Percentiles rank a stretch among this genome's conserved stretches.
Conservation (phyloP, 2,888 invertebrate genomes). For the Azorinus chamasolen region DNA sequence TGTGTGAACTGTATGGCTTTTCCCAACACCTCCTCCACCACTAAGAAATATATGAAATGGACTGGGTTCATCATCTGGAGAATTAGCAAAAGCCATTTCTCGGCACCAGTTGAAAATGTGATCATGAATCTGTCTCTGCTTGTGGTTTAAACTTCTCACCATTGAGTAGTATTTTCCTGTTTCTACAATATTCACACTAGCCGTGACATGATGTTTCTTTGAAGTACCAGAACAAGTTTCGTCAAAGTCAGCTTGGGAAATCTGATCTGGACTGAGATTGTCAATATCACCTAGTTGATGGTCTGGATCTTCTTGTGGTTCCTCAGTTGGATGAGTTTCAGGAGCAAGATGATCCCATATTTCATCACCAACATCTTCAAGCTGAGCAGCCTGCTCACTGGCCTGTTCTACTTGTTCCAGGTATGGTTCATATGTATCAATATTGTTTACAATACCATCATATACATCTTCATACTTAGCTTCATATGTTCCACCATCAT, state of each 20-base stretch:
- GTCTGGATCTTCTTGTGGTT: conserved; percentile 4
- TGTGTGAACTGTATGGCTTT: conserved; percentile 35
- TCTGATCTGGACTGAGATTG: conserved; percentile 26
- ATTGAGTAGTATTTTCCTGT: conserved; percentile 4
- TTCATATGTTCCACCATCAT: conserved; percentile 1
- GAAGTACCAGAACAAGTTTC: conserved; percentile 1
- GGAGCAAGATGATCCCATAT: conserved; percentile 47
- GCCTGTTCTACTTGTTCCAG: too few relatives aligned
- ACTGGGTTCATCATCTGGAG: conserved; percentile 5
- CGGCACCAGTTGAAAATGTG: conserved; percentile 17
- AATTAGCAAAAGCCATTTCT: background rate
- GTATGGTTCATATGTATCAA: conserved; percentile 30
- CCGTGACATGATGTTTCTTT: background rate
- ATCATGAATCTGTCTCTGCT: conserved; percentile 28
- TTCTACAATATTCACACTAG: conserved; percentile 1
- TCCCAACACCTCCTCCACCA: conserved; percentile 42
- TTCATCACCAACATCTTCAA: conserved; percentile 34
- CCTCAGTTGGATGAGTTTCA: conserved; percentile 28
- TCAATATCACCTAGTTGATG: conserved; percentile 13
- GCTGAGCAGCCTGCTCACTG: conserved; percentile 12
- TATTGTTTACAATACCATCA: background rate
- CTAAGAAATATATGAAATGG: conserved; percentile 49
- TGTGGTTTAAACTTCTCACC: conserved; percentile 12
- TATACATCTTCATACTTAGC: background rate
- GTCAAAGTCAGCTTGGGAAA: conserved; percentile 6